Evolutionary conservation across 2,113 vertebrate species (phyloP), one percentile per base, ranked within the genome.

Genomic region (Macrotis lagotis): DNA sequence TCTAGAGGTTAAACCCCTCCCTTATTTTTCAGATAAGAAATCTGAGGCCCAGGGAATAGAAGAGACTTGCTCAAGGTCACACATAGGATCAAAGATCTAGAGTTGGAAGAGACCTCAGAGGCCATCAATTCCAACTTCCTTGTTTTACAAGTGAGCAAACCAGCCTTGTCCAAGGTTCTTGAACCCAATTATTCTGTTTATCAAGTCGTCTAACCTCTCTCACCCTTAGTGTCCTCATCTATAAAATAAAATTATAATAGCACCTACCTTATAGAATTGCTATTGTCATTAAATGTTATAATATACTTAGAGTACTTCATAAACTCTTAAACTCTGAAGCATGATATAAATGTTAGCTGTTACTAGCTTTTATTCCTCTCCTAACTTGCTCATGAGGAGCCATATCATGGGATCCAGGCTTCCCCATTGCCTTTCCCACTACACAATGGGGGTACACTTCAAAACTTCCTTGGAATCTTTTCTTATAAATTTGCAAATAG

Each of bases 101-200:
- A 83, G 37, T 14, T n/a, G 16, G 37, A 19, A n/a, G 14, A 2
- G 12, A 1, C 4, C 0, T 22, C 14, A n/a, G 5, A n/a, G 19
- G 0, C 12, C 55, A 28, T 31, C 28, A 11, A 12, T 3, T 59
- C 28, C 55, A 59, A 59, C 52, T 1, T 19, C 51, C 28, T 66
- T 11, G 11, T 66, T 59, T 59, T 74, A 74, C 66, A 83, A 83
- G 24, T 83, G 66, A 83, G 2, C 66, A 44, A 24, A 83, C 19
- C 66, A 83, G n/a, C 66, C 37, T 74, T 74, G 1, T 5, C 66
- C 37, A 74, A n/a, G 37, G 31, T n/a, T 74, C 66, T n/a, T 22
- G 51, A n/a, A 74, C 8, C 26, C 9, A 19, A 37, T 12, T 19
- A 14, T 83, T 44, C 31, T 66, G 22, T 83, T 83, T 44, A 16